phyloP scores from a whole-genome alignment of 2,113 vertebrate species.

The Tonatia bakeri region DNA sequence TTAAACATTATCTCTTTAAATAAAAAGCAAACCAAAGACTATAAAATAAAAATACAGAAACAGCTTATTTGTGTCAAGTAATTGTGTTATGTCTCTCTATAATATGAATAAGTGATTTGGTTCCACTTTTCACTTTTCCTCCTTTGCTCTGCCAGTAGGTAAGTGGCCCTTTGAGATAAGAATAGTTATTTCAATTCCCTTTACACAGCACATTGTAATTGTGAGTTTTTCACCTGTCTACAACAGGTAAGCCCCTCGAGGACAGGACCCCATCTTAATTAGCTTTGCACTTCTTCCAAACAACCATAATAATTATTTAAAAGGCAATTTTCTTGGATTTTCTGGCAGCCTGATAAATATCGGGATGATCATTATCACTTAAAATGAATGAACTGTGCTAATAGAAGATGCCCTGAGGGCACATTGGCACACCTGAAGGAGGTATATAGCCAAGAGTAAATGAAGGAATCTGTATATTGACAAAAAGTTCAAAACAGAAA shows the following conservation, averaged over 20 bases:
- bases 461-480: neutral
- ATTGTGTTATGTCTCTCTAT: neutral
- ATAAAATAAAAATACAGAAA: constrained; percentile 3
- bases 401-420: neutral
- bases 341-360: neutral
- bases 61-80: neutral
- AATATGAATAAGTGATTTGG: neutral
- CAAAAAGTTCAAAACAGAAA: neutral
- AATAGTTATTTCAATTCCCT: neutral
- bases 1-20: neutral
- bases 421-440: neutral
- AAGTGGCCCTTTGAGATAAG: neutral
- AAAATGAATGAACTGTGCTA: neutral
- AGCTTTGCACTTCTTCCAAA: neutral
- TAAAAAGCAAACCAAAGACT: neutral
- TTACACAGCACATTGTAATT: neutral
- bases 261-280: neutral
- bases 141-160: neutral
- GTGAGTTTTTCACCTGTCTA: neutral
- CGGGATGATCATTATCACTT: neutral
- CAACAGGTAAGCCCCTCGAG: neutral
- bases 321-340: neutral
- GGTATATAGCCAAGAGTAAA: neutral
- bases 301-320: neutral
- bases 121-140: neutral